A percentile compares a stretch with the other conserved stretches of the same genome.
Conservation (phyloP, 2,797 vertebrate species). For the Gymnodraco acuticeps region DNA sequence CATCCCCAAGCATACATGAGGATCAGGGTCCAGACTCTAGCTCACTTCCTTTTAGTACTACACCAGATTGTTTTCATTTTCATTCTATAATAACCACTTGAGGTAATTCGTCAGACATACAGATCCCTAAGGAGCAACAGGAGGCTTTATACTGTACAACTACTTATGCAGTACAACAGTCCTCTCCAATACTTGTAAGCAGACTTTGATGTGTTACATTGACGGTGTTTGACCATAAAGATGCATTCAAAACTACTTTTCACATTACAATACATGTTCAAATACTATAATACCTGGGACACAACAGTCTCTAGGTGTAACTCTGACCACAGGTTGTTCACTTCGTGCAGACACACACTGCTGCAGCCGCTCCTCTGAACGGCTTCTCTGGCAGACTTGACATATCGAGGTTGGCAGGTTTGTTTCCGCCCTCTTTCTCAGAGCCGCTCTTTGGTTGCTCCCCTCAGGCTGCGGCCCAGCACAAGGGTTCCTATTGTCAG, state of each 20-base stretch:
- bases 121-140: too few species aligned
- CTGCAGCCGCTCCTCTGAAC: constrained; percentile 65
- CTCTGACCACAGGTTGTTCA: constrained; percentile 46
- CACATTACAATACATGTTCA: too few species aligned
- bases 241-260: background rate
- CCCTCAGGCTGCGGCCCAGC: constrained; percentile 91
- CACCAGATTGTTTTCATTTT: too few species aligned
- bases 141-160: background rate
- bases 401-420: constrained; percentile 88
- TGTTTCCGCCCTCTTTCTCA: constrained; percentile 86
- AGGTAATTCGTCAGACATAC: too few species aligned
- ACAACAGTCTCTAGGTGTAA: constrained; percentile 27
- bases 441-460: constrained; percentile 85
- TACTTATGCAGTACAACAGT: too few species aligned
- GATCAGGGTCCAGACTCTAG: too few species aligned
- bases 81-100: too few species aligned
- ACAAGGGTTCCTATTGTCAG: constrained; percentile 99
- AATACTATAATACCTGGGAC: background rate
- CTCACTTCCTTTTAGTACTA: too few species aligned
- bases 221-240: background rate
- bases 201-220: background rate
- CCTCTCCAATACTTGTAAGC: background rate
- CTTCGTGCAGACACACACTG: constrained; percentile 52
- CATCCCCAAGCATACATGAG: too few species aligned
- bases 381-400: constrained; percentile 81